Evolutionary conservation across 2,797 vertebrate genomes (phyloP), one percentile per base, ranked within the genome.

Genomic region (Molossus molossus): DNA sequence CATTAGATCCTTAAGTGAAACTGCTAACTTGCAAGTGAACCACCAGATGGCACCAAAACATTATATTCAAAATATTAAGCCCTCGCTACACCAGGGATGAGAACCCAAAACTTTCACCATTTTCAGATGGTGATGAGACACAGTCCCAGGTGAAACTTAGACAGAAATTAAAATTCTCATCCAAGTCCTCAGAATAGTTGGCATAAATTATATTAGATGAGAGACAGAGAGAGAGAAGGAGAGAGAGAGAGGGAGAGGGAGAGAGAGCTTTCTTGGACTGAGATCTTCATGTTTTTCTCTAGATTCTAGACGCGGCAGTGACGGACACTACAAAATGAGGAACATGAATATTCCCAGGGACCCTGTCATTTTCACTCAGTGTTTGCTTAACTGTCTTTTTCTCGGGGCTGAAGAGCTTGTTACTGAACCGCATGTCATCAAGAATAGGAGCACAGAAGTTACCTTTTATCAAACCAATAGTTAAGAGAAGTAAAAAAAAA

Each of bases 1-100:
- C 37, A 6, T 60, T 48, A 17, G 18, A 17, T 70, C 20, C 11
- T 62, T 45, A 53, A 27, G 57, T 11, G 33, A 65, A 77, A 27
- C 12, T 37, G 86, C 81, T 92, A 82, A 53, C 21, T 40, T 87
- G 18, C 9, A 21, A n/a, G 6, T 1, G 3, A 5, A 21, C 96
- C 98, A 95, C 95, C 94, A 98, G 98, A 91, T 98, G 98, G 98
- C 97, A 94, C 91, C 96, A 97, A 77, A 95, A 80, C 58, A 95
- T 79, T 62, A 86, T 27, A 83, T 73, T 97, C 75, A 9, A 79
- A 93, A 45, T 29, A 9, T 33, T 53, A 73, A 50, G 21, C 3
- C 18, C 48, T 89, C 17, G 0, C 4, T 21, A 1, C 21, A 8
- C 10, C 60, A 53, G 9, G 18, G 37, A 14, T 27, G 57, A 80